phyloP scores from a whole-genome alignment of 2,888 invertebrate genomes.

The Sminthurides aquaticus region DNA sequence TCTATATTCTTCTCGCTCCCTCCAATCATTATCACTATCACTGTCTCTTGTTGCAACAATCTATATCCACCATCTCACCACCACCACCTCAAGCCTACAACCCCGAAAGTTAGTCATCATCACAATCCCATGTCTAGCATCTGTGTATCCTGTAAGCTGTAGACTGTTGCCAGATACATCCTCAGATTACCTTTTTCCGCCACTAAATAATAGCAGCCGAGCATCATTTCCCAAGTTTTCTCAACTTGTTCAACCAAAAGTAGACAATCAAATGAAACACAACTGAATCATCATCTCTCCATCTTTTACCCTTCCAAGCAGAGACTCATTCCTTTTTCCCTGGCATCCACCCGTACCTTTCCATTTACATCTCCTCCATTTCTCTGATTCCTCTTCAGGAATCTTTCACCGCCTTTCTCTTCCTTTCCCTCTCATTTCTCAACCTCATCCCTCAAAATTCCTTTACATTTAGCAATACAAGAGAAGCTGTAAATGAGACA shows the following conservation, averaged over 20 bases:
- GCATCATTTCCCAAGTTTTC: background rate
- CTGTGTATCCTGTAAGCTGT: background rate
- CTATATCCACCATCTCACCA: conserved; percentile 1
- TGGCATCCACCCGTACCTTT: too few relatives aligned
- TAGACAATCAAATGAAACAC: conserved; percentile 39
- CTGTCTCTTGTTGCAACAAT: background rate
- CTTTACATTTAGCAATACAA: too few relatives aligned
- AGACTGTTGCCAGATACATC: background rate
- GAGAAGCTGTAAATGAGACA: too few relatives aligned
- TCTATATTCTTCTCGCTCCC: background rate
- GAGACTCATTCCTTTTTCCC: conserved; percentile 1
- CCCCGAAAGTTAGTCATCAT: too few relatives aligned
- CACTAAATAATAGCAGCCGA: background rate
- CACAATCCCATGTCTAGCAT: background rate
- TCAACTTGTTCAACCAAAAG: conserved; percentile 2
- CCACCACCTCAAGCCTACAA: conserved; percentile 3
- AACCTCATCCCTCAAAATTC: too few relatives aligned
- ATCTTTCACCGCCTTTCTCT: too few relatives aligned
- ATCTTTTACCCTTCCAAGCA: conserved; percentile 12
- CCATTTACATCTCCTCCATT: too few relatives aligned
- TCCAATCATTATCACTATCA: background rate
- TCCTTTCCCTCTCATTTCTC: background rate
- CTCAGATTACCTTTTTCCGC: background rate
- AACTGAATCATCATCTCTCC: conserved; percentile 35
- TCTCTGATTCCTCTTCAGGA: too few relatives aligned